Conservation (phyloP, 2,888 invertebrate species). For the Silvanus unidentatus region DNA sequence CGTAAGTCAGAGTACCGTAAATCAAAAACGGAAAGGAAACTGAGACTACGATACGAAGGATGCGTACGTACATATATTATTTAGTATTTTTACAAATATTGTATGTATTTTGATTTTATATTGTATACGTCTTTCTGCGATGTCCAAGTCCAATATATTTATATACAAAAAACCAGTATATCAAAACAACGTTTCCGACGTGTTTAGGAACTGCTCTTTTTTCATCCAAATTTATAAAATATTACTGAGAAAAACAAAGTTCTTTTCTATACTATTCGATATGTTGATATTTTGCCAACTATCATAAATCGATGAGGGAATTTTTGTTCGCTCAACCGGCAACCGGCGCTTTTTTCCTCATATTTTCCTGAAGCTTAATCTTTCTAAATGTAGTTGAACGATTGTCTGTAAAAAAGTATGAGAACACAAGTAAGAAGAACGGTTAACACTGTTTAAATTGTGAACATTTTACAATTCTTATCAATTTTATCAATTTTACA, state of each 20-base stretch:
- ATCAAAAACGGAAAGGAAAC: conserved; percentile 23
- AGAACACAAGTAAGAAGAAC: no score
- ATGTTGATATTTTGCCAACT: conserved; percentile 7
- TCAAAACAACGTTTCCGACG: conserved; percentile 9
- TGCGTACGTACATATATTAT: conserved; percentile 11
- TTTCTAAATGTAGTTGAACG: no score
- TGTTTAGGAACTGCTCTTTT: conserved; percentile 6
- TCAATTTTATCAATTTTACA: no score
- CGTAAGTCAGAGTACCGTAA: conserved; percentile 21
- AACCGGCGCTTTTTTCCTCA: not conserved
- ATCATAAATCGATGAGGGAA: conserved; percentile 9
- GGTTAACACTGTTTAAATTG: no score
- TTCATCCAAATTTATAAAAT: conserved; percentile 8
- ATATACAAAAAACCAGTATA: conserved; percentile 3
- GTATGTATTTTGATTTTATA: not conserved
- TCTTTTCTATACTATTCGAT: not conserved
- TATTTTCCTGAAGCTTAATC: not conserved
- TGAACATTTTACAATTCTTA: no score
- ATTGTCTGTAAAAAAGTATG: no score
- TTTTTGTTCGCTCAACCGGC: conserved; percentile 5
- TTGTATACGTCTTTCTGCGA: not conserved
- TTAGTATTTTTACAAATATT: no score
- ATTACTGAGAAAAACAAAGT: conserved; percentile 5
- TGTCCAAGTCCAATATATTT: no score
- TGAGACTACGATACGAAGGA: conserved; percentile 14